phyloP scores from a whole-genome alignment of 1,140 invertebrate species.

The Trinorchestia longiramus region DNA sequence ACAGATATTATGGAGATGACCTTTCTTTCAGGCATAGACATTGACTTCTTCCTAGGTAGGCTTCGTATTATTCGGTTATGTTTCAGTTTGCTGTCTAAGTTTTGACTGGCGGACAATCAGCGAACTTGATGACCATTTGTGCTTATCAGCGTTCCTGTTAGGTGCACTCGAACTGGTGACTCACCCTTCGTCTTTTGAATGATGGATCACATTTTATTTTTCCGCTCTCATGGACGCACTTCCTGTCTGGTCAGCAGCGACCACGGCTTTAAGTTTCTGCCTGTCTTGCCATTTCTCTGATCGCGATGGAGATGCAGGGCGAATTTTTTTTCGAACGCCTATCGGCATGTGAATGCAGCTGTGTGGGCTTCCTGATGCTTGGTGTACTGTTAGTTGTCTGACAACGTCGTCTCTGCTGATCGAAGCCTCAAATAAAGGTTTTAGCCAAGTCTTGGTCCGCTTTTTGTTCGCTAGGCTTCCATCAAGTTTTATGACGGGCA shows the following conservation, averaged over 20 bases:
- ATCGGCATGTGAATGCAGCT: not conserved
- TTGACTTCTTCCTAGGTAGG: not conserved
- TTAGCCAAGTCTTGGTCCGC: too few species aligned
- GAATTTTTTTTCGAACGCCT: not conserved
- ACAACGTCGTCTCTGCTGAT: not conserved
- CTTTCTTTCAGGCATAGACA: not conserved
- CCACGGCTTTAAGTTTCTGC: not conserved
- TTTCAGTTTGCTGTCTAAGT: not conserved
- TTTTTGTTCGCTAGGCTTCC: not conserved
- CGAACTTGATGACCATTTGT: not conserved
- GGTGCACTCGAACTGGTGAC: not conserved
- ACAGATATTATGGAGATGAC: not conserved
- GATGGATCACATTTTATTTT: not conserved
- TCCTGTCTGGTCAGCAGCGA: not conserved
- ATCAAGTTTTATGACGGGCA: constrained; percentile 5
- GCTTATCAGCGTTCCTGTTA: not conserved
- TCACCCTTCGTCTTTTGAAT: not conserved
- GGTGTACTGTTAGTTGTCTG: not conserved
- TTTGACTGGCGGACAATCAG: not conserved
- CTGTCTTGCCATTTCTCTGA: not conserved
- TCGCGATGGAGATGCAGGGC: not conserved
- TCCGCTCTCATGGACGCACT: not conserved
- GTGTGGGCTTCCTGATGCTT: not conserved
- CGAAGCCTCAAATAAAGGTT: not conserved
- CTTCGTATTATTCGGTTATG: not conserved